Conservation (phyloP, 1,140 invertebrate genomes). For the Saccostrea glomerata region DNA sequence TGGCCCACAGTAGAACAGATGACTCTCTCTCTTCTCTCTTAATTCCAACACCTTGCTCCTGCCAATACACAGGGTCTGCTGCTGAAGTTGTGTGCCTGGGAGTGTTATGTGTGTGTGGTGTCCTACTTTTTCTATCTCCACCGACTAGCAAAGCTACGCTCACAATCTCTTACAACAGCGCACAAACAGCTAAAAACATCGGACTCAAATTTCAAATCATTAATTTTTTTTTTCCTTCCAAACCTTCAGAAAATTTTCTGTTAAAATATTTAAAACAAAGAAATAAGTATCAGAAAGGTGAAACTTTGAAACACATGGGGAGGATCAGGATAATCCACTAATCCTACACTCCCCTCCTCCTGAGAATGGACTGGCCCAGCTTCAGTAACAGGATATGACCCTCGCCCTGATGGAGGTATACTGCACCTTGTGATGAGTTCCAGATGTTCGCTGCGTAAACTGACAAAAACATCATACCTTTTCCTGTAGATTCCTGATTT, state of each 20-base stretch:
- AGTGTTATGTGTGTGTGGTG: not conserved
- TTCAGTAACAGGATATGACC: not conserved
- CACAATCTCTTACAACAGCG: not conserved
- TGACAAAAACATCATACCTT: conserved; percentile 1
- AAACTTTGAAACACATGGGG: no score
- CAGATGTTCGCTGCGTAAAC: conserved; percentile 1
- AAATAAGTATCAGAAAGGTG: not conserved
- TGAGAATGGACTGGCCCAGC: not conserved
- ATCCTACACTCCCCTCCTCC: not conserved
- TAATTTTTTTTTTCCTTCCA: not conserved
- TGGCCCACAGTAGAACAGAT: not conserved
- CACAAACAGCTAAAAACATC: not conserved
- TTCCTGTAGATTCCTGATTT: conserved; percentile 15
- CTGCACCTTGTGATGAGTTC: not conserved
- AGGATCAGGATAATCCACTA: not conserved
- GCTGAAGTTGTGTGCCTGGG: not conserved
- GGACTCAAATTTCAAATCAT: not conserved
- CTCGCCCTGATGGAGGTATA: not conserved
- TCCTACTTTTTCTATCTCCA: not conserved
- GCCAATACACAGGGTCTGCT: not conserved
- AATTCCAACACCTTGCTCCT: not conserved
- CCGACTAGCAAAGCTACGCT: not conserved
- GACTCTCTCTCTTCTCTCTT: not conserved
- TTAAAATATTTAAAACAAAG: not conserved
- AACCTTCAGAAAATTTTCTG: not conserved